Base-by-base conservation (phyloP, 2,797 vertebrate genomes). In the Diglossa cyanea region DNA sequence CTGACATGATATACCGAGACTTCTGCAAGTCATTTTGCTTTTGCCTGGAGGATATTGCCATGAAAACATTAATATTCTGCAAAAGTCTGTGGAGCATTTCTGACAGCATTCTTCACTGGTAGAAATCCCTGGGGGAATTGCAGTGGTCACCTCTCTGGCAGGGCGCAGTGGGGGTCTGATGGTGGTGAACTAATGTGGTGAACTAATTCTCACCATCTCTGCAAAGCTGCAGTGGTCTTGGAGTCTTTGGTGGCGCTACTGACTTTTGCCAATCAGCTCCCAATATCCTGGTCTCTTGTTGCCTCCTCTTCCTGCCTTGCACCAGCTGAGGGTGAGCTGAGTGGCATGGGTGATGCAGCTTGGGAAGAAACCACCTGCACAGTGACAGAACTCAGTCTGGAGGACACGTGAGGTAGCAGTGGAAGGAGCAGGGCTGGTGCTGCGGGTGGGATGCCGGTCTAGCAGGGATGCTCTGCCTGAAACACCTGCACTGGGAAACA, bases 1-100 rank as follows among this genome's bases (percentile, higher is more conserved):
- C 82, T 95, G 94, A 95, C 94, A 97, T 94, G 95, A 95, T 95
- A 96, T 86, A 96, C 79, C 1, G 70, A 96, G 96, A 90, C 91
- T 96, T 77, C 90, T 86, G 90, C 91, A 75, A 96, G 93, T 95
- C 91, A 83, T 94, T 96, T 96, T 83, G 24, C 72, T 94, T 87
- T 80, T 94, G 93, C 93, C 85, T 95, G 85, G 47, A 96, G 88
- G 82, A 93, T 94, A 72, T 30, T 91, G 91, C 31, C 0, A 80
- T 88, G 90, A 95, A 96, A 96, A 93, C 79, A 93, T 96, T 94
- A 95, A 94, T 91, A 94, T 95, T 95, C 87, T 72, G 54, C 45
- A 90, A 83, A 94, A 96, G 74, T 68, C 87, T 72, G 61, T 47
- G 85, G 47, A 72, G 61, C 39, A 40, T 86, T 92, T 94, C 91